Conservation (phyloP, 2,888 invertebrate species). For the Crossocerus cetratus region DNA sequence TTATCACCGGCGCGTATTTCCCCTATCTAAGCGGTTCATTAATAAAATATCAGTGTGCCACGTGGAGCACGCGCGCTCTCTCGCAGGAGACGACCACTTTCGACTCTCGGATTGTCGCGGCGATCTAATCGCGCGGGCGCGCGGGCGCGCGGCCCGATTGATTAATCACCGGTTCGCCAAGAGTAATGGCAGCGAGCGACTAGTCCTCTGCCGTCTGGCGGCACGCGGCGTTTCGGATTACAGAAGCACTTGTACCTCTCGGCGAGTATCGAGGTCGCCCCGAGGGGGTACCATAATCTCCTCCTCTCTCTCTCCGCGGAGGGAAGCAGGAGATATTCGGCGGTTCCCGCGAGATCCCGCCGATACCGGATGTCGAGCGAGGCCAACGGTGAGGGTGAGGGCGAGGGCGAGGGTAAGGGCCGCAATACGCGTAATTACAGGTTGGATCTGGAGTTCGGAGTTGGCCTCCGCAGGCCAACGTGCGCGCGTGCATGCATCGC, state of each 20-base stretch:
- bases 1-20: constrained; percentile 30
- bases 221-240: neutral
- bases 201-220: too few species aligned
- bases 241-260: neutral
- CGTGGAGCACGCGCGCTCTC: neutral
- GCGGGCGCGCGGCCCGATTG: neutral
- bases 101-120: neutral
- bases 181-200: neutral
- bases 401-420: constrained; percentile 33
- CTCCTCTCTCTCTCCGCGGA: too few species aligned
- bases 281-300: neutral
- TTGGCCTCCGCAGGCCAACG: constrained; percentile 31
- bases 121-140: neutral
- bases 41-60: constrained; percentile 23
- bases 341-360: constrained; percentile 16
- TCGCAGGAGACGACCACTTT: neutral
- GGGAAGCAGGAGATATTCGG: neutral
- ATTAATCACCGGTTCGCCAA: neutral
- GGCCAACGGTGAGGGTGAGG: constrained; percentile 19
- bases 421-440: constrained; percentile 61
- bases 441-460: constrained; percentile 43
- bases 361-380: constrained; percentile 48
- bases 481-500: constrained; percentile 39
- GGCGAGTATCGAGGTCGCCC: neutral
- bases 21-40: constrained; percentile 10